Evolutionary conservation across 2,888 invertebrate species (phyloP), one percentile per base, ranked within the genome.

Genomic region (Hoplodrina ambigua): DNA sequence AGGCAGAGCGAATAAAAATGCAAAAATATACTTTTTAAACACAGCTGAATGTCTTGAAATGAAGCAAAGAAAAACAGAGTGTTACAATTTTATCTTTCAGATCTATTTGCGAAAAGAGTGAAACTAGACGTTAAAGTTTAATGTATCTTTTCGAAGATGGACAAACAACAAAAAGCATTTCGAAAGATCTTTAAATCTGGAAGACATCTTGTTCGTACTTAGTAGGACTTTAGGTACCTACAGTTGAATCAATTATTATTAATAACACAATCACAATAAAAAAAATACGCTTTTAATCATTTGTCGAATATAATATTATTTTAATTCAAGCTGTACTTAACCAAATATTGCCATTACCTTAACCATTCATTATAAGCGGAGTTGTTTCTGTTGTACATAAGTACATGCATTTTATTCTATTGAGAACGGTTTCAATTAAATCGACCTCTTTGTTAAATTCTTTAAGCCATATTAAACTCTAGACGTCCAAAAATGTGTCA

Each of bases 21-120:
- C 54, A 74, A 61, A 73, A 56, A 52, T 60, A 44, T 50, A 37
- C 58, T 71, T 75, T 70, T 78, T 41, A 59, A 72, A 56, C 17
- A 78, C 53, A 17, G 55, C 25, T 61, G 53, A 63, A 72, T 52
- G 41, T 52, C 54, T 63, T 59, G 77, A 59, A 71, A 73, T 57
- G 56, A 41, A 57, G 50, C 49, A 46, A 77, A 69, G 56, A 49
- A 75, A 76, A 75, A 72, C 54, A 49, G 46, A 61, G 25, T 37
- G 46, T 50, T 50, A 59, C 41, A 59, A 59, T 59, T 50, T 72
- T 58, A 68, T 68, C 2, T 58, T 33, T 56, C 19, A n/a, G 44
- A 17, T 67, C 41, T 41, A 41, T 57, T 68, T 20, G 46, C 53
- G n/a, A 54, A 19, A 49, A 46, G 46, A 46, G 46, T 46, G n/a